Evolutionary conservation across 2,797 vertebrate species (phyloP).

Genomic region (Macroramphosus scolopax): DNA sequence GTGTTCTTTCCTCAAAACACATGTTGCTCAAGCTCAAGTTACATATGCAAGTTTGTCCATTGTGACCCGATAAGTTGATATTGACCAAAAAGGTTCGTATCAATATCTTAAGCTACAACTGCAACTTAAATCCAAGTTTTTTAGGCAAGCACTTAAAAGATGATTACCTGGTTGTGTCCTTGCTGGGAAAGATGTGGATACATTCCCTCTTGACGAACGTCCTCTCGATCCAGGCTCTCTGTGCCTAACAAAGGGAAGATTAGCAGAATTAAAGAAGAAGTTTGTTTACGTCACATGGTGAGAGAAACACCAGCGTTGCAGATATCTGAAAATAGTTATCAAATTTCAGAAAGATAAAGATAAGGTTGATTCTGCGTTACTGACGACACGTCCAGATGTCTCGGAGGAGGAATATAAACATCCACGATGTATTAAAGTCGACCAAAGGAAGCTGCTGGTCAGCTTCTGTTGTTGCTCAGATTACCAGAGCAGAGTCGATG

Average conservation of each 20-base stretch:
- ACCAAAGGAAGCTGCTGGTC: neutral
- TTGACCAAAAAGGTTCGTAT: too few relatives aligned
- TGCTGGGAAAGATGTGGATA: conserved; percentile 86
- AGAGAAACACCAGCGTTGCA: conserved; percentile 11
- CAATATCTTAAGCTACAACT: too few relatives aligned
- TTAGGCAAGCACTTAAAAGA: too few relatives aligned
- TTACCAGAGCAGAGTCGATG: conserved; percentile 45
- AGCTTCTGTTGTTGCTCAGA: too few relatives aligned
- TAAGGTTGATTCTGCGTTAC: conserved; percentile 13
- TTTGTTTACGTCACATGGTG: neutral
- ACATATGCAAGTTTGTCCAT: too few relatives aligned
- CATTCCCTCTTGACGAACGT: conserved; percentile 95
- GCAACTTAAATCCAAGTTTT: too few relatives aligned
- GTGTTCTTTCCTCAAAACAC: conserved; percentile 40
- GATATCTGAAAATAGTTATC: conserved; percentile 23
- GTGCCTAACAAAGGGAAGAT: conserved; percentile 74
- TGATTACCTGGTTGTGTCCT: conserved; percentile 87
- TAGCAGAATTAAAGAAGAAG: conserved; percentile 1
- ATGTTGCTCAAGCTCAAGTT: too few relatives aligned
- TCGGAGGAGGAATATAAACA: conserved; percentile 10
- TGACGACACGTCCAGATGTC: conserved; percentile 5
- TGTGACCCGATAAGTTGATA: too few relatives aligned
- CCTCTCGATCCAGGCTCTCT: conserved; percentile 94
- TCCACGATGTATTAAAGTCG: neutral
- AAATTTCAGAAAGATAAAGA: conserved; percentile 65